Evolutionary conservation across 2,113 vertebrate species (phyloP).

Genomic region (Galemys pyrenaicus): DNA sequence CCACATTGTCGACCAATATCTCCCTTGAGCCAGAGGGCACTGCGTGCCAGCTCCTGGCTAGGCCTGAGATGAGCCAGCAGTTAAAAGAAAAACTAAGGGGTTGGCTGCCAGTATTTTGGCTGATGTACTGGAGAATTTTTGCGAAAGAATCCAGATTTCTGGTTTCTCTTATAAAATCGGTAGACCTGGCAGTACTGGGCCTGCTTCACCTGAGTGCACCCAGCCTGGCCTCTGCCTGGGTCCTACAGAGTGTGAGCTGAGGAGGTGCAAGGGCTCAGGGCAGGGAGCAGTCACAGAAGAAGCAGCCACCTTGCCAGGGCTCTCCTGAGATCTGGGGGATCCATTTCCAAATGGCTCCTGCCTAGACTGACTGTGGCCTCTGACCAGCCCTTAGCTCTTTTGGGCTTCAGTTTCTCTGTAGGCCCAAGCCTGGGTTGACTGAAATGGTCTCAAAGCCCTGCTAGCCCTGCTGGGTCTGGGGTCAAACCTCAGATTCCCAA

Average conservation of each 20-base stretch:
- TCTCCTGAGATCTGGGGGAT: background rate
- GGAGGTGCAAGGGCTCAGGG: background rate
- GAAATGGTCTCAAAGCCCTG: background rate
- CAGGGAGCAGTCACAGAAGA: background rate
- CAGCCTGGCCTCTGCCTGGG: background rate
- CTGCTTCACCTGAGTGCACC: background rate
- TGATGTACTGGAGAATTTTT: background rate
- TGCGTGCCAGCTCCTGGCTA: background rate
- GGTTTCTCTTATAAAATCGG: background rate
- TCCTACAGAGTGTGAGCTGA: background rate
- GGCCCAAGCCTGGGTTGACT: background rate
- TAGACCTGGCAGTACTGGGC: background rate
- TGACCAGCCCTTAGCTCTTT: background rate
- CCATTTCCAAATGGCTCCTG: background rate
- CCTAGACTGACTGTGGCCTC: background rate
- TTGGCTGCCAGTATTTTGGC: background rate
- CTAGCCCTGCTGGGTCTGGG: background rate
- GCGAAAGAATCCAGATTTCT: background rate
- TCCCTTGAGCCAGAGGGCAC: background rate
- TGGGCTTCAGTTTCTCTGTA: background rate
- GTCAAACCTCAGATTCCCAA: background rate
- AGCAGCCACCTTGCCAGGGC: background rate
- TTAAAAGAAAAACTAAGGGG: background rate
- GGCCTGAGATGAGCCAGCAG: background rate
- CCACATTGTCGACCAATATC: background rate